Base-by-base conservation (phyloP, 2,113 vertebrate genomes). In the Sapayoa aenigma region DNA sequence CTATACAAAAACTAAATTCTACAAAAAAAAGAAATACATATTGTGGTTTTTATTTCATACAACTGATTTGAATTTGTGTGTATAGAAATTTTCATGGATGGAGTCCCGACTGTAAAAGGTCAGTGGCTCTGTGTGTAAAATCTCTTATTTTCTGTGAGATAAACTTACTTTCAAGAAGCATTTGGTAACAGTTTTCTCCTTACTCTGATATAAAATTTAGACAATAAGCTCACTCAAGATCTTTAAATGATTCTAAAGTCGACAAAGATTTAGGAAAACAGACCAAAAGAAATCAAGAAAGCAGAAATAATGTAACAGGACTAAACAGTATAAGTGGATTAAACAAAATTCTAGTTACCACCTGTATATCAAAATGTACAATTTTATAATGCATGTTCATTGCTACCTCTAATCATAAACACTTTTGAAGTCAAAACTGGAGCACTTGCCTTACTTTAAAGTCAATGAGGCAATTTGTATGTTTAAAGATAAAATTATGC, bases 41-140 rank as follows among this genome's bases (percentile, higher is more conserved):
- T 9, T 56, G 2, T 33, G 30, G 52, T 13, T 58, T 44, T 74
- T 33, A 56, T 59, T 44, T 71, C 24, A 42, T 44, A n/a, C 11
- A 49, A 8, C 9, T 60, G 14, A 9, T 52, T 30, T 73, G 19
- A 14, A 50, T 39, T 55, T 76, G 5, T 47, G 30, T 47, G 53
- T 55, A n/a, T n/a, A 7, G 17, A 56, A 63, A 63, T 47, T 42
- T 42, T 6, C 19, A 31, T 18, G 13, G 8, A 18, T 60, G 17
- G 53, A 69, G 68, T 63, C 7, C 7, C 33, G 22, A 37, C 14
- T 52, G 11, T 4, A 8, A 7, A 59, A n/a, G 8, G 24, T 3
- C 31, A 75, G 9, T 17, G 5, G 3, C 3, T 10, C 1, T 41
- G 4, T 23, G 67, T 2, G 1, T 15, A 12, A 60, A 39, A 59